Evolutionary conservation across 2,797 vertebrate species (phyloP), one percentile per base, ranked within the genome.

Genomic region (Fratercula arctica): DNA sequence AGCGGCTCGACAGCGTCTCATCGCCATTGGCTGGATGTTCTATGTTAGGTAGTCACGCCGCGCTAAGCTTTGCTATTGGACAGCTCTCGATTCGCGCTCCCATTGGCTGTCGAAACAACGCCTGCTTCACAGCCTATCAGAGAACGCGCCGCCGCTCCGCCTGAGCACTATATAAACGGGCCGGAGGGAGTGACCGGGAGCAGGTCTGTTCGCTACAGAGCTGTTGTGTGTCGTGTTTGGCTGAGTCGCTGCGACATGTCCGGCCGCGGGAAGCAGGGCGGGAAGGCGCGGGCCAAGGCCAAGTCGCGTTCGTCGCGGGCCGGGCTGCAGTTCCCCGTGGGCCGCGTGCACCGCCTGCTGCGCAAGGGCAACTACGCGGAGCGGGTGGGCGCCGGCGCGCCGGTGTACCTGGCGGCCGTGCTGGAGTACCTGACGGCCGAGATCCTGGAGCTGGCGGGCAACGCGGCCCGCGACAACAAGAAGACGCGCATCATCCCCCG

Each of bases 391-490:
- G 92, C 92, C 50, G 92, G 88, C 61, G 88, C 92, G 10, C 91
- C 91, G 24, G 91, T 90, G 59, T 93, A 90, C 82, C n/a, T 84
- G 77, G 77, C 77, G 70, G 99, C 99, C 0, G 99, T 99, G 35
- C 98, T 99, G 21, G 99, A 99, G 97, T 99, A 99, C 85, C 98
- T 99, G 60, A 99, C 99, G 2, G 99, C 99, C 11, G 99, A 99
- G 97, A 99, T 99, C 83, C 97, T 99, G 91, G 99, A 99, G 98
- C 89, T 99, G 97, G 99, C 99, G 16, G 99, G 99, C 5, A 99
- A 99, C 95, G 99, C 99, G 56, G 99, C 99, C 1, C 98, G 99
- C 13, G 99, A 99, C 97, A 98, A 99, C 98, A 99, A 99, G 98
- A 99, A 99, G 96, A 98, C 98, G 57, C 98, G 98, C 3, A 99